Conservation (phyloP, 2,113 vertebrate species). For the Lota lota region DNA sequence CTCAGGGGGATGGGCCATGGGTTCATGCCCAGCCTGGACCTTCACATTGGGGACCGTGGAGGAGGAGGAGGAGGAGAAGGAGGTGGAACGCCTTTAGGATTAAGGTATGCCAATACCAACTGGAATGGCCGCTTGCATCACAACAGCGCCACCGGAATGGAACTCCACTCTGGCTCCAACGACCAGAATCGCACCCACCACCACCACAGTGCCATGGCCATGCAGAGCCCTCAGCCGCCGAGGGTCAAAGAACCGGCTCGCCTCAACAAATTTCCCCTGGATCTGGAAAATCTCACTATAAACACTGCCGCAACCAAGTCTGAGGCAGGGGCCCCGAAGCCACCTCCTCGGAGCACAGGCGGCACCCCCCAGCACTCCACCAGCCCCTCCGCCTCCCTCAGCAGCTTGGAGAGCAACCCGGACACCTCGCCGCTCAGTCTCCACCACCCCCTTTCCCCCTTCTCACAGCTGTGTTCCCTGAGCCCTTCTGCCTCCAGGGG, state of each 20-base stretch:
- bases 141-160: constrained; percentile 41
- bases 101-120: constrained; percentile 40
- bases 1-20: constrained; percentile 52
- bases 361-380: constrained; percentile 22
- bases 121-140: constrained; percentile 53
- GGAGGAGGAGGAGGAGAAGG: neutral
- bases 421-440: constrained; percentile 25
- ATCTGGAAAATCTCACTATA: constrained; percentile 59
- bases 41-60: constrained; percentile 72
- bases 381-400: constrained; percentile 46
- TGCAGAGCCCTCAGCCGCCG: constrained; percentile 23
- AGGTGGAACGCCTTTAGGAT: constrained; percentile 41
- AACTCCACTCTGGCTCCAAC: constrained; percentile 46
- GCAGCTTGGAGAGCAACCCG: constrained; percentile 52
- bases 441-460: constrained; percentile 25
- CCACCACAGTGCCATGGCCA: constrained; percentile 14
- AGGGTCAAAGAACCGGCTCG: constrained; percentile 57
- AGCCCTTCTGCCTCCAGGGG: constrained; percentile 9
- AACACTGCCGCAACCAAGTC: constrained; percentile 23
- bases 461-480: constrained; percentile 16
- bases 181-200: constrained; percentile 20
- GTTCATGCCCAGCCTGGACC: constrained; percentile 75
- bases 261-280: constrained; percentile 70
- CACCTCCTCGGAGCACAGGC: constrained; percentile 16
- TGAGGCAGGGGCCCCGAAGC: constrained; percentile 19